Base-by-base conservation (phyloP, 1,140 invertebrate genomes). In the Cephus cinctus region DNA sequence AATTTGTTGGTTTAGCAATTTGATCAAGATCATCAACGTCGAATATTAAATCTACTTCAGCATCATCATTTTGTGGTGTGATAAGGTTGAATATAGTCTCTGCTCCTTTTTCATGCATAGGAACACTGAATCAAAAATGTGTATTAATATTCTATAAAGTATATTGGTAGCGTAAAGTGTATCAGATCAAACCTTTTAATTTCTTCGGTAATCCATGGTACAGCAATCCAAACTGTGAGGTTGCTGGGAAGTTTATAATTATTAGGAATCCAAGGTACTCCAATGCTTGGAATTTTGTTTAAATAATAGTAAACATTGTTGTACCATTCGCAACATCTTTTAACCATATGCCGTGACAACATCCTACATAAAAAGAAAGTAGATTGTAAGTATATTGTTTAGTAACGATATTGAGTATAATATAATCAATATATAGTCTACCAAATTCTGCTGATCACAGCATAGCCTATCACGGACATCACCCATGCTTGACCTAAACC, bases 371-470 rank as follows among this genome's bases (percentile, higher is more conserved):
- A 30, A 43, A 43, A 22, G 43, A 42, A 32, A 21, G 41, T 15
- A 25, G 4, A 43, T 36, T 5, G 8, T 18, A 4, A 36, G 9
- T 36, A 4, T 18, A 3, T 20, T 5, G 6, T 20, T 27, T 23
- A 2, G 39, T 42, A 42, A 22, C 25, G 11, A 22, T 2, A 27
- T 21, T 25, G 32, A 23, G 8, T 2, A 35, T 42, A 4, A 25
- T 40, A 50, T 42, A 25, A 14, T 38, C 16, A 14, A 16, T 43
- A 43, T n/a, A 32, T 16, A 22, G 47, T 62, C 6, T 78, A 81
- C 82, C 81, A 83, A 53, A 83, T 73, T 59, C 81, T 73, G 42
- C 79, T 75, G 9, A 83, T 53, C 30, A 80, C 63, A 8, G 78
- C 69, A 71, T 77, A 81, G 39, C 80, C 79, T 61, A 82, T 74